These are phyloP conservation scores for Myodes glareolus DNA, from an alignment of 2,113 vertebrate species.

Conservation along the genomic window DNA sequence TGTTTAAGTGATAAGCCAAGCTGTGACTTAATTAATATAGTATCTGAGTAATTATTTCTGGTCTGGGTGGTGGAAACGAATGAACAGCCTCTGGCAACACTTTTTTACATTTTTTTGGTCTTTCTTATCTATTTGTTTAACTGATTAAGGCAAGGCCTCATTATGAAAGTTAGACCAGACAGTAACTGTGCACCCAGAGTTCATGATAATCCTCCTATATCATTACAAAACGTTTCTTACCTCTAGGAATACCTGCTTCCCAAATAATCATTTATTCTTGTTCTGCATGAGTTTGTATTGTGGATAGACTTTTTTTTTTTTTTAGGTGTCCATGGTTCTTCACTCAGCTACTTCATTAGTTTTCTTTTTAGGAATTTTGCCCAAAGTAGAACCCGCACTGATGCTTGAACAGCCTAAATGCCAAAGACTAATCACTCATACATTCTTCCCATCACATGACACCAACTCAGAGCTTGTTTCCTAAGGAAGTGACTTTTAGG, in stretches of 20 bases:
- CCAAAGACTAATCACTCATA: background rate
- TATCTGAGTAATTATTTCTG: no score
- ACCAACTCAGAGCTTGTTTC: background rate
- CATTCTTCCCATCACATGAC: background rate
- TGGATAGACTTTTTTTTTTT: background rate
- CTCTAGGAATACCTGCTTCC: background rate
- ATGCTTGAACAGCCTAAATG: background rate
- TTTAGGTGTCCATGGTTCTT: background rate
- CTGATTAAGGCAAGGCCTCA: background rate
- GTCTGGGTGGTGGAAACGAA: no score
- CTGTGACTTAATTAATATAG: no score
- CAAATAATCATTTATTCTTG: background rate
- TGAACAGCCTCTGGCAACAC: no score
- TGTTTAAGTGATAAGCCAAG: no score
- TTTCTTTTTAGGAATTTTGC: background rate
- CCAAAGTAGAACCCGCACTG: background rate
- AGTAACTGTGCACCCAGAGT: background rate
- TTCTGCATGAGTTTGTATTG: background rate
- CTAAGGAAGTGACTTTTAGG: slow-evolving; percentile 4
- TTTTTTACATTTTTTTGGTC: background rate
- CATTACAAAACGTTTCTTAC: background rate
- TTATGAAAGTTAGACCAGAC: background rate
- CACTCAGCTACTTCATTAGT: background rate
- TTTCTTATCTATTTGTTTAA: background rate
- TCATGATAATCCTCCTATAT: background rate